These are phyloP conservation scores for Lethrus apterus DNA, from an alignment of 1,140 invertebrate genomes.

Conservation along the genomic window DNA sequence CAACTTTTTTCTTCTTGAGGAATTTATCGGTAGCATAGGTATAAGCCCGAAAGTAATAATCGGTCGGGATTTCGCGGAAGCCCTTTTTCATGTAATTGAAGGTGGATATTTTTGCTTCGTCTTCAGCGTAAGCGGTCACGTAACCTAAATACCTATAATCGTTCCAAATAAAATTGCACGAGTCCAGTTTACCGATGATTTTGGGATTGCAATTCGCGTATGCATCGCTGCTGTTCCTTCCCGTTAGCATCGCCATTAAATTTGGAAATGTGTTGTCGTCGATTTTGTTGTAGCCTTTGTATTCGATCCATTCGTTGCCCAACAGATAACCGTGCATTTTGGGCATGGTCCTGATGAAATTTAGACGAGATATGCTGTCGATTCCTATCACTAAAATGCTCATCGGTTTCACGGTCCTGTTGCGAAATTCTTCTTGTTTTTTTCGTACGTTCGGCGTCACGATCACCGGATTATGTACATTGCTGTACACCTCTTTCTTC, in stretches of 20 bases:
- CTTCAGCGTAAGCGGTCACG: conserved; percentile 58
- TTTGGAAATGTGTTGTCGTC: conserved; percentile 80
- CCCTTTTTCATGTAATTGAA: conserved; percentile 59
- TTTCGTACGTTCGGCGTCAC: conserved; percentile 24
- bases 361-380: conserved; percentile 73
- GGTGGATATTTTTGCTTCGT: conserved; percentile 50
- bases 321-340: conserved; percentile 59
- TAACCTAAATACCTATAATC: conserved; percentile 51
- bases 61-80: conserved; percentile 59
- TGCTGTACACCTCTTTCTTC: conserved; percentile 41
- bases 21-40: conserved; percentile 51
- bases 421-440: background rate
- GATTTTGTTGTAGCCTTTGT: conserved; percentile 59
- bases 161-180: conserved; percentile 58
- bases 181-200: conserved; percentile 43
- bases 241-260: conserved; percentile 67
- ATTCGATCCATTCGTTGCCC: conserved; percentile 42
- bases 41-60: conserved; percentile 67
- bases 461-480: conserved; percentile 41
- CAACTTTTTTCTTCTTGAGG: conserved; percentile 36
- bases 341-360: conserved; percentile 70
- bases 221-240: conserved; percentile 46
- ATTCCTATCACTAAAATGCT: conserved; percentile 71
- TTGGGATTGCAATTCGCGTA: conserved; percentile 47
- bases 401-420: conserved; percentile 26